Evolutionary conservation across 2,888 invertebrate species (phyloP).

Genomic region (Pachydiplax longipennis): DNA sequence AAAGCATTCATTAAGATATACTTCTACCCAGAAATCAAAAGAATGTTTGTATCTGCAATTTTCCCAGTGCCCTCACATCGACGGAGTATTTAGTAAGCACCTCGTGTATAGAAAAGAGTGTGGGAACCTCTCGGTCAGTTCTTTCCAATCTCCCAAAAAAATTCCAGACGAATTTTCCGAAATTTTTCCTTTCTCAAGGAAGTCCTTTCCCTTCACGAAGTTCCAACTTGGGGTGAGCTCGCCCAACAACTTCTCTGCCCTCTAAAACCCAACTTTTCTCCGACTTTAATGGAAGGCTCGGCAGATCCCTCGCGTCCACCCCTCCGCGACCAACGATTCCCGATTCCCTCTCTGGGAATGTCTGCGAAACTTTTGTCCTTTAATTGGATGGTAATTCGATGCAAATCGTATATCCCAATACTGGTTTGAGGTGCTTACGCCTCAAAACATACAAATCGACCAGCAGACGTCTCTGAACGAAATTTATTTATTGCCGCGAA

Average conservation of each 20-base stretch:
- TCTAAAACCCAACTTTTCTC: background rate
- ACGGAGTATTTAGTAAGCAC: background rate
- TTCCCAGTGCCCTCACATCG: background rate
- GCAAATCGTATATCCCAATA: background rate
- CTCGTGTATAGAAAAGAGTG: background rate
- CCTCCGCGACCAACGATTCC: background rate
- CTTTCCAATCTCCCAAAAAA: background rate
- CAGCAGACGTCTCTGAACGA: too few species aligned
- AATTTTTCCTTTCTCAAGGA: background rate
- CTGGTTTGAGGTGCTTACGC: background rate
- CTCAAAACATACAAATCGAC: background rate
- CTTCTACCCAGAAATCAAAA: too few species aligned
- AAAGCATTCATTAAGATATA: too few species aligned
- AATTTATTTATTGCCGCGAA: too few species aligned
- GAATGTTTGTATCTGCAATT: background rate
- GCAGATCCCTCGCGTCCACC: background rate
- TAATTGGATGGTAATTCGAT: background rate
- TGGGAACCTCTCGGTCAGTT: background rate
- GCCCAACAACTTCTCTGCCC: background rate
- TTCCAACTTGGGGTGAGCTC: background rate
- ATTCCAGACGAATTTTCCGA: background rate
- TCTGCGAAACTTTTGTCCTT: background rate
- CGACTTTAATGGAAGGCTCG: background rate
- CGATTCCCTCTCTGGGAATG: background rate
- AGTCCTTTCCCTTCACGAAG: background rate